Base-by-base conservation (phyloP, 1,140 invertebrate species). In the Cepaea nemoralis region DNA sequence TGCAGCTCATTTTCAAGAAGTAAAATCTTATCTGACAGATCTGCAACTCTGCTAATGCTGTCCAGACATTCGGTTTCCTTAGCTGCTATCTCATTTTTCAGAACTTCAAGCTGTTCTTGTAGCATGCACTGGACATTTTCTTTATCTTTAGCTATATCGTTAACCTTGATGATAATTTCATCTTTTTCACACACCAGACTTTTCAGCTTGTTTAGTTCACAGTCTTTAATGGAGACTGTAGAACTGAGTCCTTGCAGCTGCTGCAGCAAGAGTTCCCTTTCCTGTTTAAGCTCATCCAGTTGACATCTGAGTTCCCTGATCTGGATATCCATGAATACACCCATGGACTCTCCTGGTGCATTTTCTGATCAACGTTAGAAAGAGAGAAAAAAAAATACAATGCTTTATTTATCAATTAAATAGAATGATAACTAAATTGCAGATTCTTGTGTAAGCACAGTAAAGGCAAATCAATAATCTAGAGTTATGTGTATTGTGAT, bases 291-390 rank as follows among this genome's bases (percentile, higher is more conserved):
- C 0, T 59, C 75, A 19, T 77, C 55, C 5, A 78, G 2, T 27
- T 78, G 59, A 48, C 77, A 67, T n/a, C 31, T 39, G 39, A 78
- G 63, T 33, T 78, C 77, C 33, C 66, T 39, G 10, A 78, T 12
- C 31, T 78, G 77, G 24, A 78, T 22, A 14, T 78, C 77, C 31
- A 78, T n/a, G 35, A 42, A 67, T 42, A 78, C 48, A 35, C 77
- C 77, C 77, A 78, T 78, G n/a, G 76, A 39, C 31, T 78, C 76
- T 66, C 76, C 76, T 2, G 39, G 39, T 42, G 71, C 14, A 74
- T 74, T 40, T 33, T 48, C 71, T 77, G 45, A 55, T 37, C 3
- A 33, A n/a, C n/a, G n/a, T n/a, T n/a, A n/a, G n/a, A n/a, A n/a
- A n/a, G n/a, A n/a, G n/a, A n/a, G n/a, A n/a, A n/a, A n/a, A n/a